Conservation (phyloP, 2,113 vertebrate genomes). For the Limanda limanda region DNA sequence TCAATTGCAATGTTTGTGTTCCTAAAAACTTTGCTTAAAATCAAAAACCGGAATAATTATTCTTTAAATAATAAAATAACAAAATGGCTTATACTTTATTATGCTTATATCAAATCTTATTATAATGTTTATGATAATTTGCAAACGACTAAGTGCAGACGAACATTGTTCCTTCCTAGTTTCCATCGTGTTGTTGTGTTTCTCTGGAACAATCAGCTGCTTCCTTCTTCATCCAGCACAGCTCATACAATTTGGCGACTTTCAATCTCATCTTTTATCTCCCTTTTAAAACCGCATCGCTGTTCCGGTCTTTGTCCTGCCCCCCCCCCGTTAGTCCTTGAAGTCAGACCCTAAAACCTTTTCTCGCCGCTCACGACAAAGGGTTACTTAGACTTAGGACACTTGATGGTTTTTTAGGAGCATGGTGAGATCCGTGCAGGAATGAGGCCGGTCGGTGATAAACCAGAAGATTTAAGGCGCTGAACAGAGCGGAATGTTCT, state of each 20-base stretch:
- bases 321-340: constrained; percentile 13
- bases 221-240: not conserved
- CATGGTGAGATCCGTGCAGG: not conserved
- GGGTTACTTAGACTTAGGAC: constrained; percentile 13
- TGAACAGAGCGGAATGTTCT: not conserved
- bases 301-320: constrained; percentile 4
- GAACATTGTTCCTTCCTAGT: not conserved
- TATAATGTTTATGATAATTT: no score
- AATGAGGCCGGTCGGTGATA: not conserved
- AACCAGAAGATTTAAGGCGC: not conserved
- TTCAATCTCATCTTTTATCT: constrained; percentile 22
- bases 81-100: no score
- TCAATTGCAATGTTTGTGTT: no score
- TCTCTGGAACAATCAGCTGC: not conserved
- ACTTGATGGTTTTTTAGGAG: constrained; percentile 11
- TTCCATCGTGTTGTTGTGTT: not conserved
- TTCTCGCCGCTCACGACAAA: not conserved
- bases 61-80: no score
- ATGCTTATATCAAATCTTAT: no score
- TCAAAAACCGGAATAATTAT: no score
- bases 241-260: constrained; percentile 8
- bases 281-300: not conserved
- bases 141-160: no score
- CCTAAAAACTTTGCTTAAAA: no score
- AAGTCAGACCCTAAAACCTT: constrained; percentile 6